These are phyloP conservation scores for Dicrurus megarhynchus DNA, from an alignment of 2,113 vertebrate genomes.

Conservation along the genomic window DNA sequence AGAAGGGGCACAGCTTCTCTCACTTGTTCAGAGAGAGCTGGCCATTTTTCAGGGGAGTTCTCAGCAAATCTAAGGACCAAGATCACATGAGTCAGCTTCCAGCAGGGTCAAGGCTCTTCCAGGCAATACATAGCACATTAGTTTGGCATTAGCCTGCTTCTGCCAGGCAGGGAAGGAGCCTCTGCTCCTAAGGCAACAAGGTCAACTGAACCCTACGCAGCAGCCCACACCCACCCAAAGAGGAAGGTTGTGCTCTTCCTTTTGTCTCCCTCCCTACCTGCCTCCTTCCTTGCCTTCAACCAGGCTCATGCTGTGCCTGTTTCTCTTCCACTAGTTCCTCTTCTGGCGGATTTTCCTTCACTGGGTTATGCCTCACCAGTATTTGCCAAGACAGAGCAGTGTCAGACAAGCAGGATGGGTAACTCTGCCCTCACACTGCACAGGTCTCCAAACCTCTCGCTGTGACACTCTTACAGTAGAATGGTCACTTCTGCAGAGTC, in stretches of 20 bases:
- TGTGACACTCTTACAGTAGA: rapidly evolving
- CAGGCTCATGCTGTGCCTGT: neutral
- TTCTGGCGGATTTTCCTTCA: neutral
- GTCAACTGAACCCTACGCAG: neutral
- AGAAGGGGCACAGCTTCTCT: neutral
- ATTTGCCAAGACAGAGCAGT: neutral
- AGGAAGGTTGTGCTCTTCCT: neutral
- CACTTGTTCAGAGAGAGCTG: neutral
- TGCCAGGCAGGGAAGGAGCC: neutral
- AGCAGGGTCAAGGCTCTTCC: constrained; percentile 8
- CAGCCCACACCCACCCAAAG: neutral
- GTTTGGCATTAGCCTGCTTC: neutral
- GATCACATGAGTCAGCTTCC: neutral
- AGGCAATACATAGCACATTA: neutral
- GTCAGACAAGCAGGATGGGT: neutral
- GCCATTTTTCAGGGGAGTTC: neutral
- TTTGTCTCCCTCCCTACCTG: neutral
- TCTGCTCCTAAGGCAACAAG: neutral
- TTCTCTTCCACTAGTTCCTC: neutral
- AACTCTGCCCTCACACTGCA: neutral
- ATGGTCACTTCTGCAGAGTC: neutral
- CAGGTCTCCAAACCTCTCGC: neutral
- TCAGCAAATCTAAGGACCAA: neutral
- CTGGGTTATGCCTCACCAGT: neutral
- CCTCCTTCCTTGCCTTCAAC: neutral